Evolutionary conservation across 1,140 invertebrate species (phyloP).

Genomic region (Patella vulgata): DNA sequence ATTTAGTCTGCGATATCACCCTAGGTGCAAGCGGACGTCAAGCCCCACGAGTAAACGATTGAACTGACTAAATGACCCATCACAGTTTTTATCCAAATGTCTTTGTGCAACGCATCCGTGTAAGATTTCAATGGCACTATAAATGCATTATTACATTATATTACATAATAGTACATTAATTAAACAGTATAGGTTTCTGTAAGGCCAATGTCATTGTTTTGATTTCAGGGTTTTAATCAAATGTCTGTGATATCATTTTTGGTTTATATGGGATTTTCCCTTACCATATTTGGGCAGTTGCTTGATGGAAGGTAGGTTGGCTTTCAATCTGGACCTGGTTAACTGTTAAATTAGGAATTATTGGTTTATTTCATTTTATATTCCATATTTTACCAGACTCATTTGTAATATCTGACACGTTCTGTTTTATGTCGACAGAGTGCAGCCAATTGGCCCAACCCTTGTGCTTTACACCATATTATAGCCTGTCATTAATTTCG

Average conservation of each 20-base stretch:
- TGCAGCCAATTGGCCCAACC: not conserved
- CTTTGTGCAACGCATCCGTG: not conserved
- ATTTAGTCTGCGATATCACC: too few relatives aligned
- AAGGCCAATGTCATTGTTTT: too few relatives aligned
- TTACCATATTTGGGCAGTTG: conserved; percentile 39
- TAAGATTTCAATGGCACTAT: too few relatives aligned
- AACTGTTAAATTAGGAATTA: too few relatives aligned
- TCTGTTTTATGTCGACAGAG: not conserved
- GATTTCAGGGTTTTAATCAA: conserved; percentile 23
- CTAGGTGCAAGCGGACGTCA: too few relatives aligned
- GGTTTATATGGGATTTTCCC: conserved; percentile 28
- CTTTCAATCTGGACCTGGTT: too few relatives aligned
- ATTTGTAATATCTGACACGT: not conserved
- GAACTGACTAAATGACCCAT: not conserved
- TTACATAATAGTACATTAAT: too few relatives aligned
- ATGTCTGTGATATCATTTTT: conserved; percentile 20
- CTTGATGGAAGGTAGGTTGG: conserved; percentile 53
- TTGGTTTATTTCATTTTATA: too few relatives aligned
- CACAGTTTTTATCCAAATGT: not conserved
- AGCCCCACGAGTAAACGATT: not conserved
- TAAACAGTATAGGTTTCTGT: too few relatives aligned
- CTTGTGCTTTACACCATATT: not conserved
- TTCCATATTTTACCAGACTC: not conserved
- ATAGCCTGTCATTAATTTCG: too few relatives aligned
- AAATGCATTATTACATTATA: too few relatives aligned